Percentiles rank a stretch among this genome's conserved stretches.
phyloP scores from a whole-genome alignment of 2,113 vertebrate species.

The Zingel zingel region DNA sequence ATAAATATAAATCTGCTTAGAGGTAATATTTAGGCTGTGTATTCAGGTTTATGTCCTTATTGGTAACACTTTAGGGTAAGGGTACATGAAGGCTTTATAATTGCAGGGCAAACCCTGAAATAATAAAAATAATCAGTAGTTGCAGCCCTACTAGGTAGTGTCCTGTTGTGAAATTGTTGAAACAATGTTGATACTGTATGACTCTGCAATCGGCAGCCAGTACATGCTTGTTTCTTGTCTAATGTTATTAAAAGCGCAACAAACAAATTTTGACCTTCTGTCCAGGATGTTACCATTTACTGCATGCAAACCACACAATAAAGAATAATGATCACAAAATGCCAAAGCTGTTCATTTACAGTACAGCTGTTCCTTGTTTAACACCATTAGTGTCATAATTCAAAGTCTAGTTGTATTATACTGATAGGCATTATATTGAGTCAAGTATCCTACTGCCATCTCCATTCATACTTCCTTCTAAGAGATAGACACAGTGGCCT shows the following conservation, averaged over 20 bases:
- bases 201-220: background rate
- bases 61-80: background rate
- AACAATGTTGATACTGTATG: background rate
- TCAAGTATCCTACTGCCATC: constrained; percentile 26
- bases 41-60: background rate
- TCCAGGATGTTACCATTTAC: background rate
- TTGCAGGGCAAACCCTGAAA: no score
- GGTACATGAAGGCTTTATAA: no score
- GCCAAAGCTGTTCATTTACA: background rate
- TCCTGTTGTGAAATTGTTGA: background rate
- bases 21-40: background rate
- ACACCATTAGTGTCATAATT: constrained; percentile 11
- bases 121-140: background rate
- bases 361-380: constrained; percentile 8
- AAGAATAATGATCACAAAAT: background rate
- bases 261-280: background rate
- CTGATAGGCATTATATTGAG: constrained; percentile 5
- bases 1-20: background rate
- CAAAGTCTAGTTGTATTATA: background rate
- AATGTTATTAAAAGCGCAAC: background rate
- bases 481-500: background rate
- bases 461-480: background rate
- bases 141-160: no score
- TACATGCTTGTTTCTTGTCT: background rate
- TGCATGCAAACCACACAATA: background rate